Evolutionary conservation across 1,140 invertebrate genomes (phyloP), one percentile per base, ranked within the genome.

Genomic region (Saccostrea cuccullata): DNA sequence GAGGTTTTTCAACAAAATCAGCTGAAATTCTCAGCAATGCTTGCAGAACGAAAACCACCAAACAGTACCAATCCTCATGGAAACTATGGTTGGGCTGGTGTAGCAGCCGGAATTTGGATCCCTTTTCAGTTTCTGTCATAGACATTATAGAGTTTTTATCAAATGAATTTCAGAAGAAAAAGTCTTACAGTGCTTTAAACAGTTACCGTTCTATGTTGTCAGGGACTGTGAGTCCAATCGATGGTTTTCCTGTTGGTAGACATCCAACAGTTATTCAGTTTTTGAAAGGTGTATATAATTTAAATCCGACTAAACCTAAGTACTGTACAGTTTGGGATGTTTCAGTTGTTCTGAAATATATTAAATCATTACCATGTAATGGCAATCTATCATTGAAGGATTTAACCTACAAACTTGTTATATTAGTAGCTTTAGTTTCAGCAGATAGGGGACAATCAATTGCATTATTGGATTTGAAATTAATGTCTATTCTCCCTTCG

Each of bases 261-360:
- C 82, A 83, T 47, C 82, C 82, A 47, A 47, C 55, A 40, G 82
- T 83, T 47, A 83, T 55, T 47, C 36, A 47, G 26, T 83, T 83
- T 55, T 55, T 83, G 9, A 47, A 55, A 55, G 82, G 82, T 55
- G 55, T 83, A 40, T 83, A 55, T 17, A 83, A 55, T 55, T 83
- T 55, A 9, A 83, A 55, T 47, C 82, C 82, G 9, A 47, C 82
- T 55, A 47, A 83, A 83, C 82, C 82, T 4, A 83, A 83, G n/a
- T 83, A 83, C 23, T 70, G 67, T 70, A 30, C 67, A 70, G 67
- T 70, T 40, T 91, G 89, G 86, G 85, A 91, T 88, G 88, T 91
- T 60, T 20, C 60, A 12, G 30, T 47, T 58, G 90, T 90, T 30
- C 73, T 91, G 36, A 56, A 4, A 26, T 89, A 87, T 77, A 67